A percentile compares a stretch with the other conserved stretches of the same genome.
phyloP scores from a whole-genome alignment of 2,888 invertebrate species.

The Ophion obscuratus region DNA sequence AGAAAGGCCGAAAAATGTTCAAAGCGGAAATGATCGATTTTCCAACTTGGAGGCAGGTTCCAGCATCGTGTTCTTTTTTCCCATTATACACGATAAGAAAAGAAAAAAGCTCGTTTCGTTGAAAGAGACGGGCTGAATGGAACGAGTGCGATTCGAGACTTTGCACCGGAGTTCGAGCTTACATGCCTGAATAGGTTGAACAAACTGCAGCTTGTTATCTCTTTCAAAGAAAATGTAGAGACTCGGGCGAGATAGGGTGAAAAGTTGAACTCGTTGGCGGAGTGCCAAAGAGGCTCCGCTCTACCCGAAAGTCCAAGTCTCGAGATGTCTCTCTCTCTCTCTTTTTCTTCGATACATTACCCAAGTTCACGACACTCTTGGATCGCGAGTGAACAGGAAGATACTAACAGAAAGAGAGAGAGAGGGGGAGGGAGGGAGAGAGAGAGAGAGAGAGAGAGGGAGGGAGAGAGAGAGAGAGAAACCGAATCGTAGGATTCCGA shows the following conservation, averaged over 20 bases:
- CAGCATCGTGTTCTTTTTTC: neutral
- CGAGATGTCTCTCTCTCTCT: conserved; percentile 24
- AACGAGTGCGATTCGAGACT: conserved; percentile 47
- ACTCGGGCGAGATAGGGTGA: conserved; percentile 49
- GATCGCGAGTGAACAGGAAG: conserved; percentile 43
- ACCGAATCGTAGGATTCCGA: conserved; percentile 15
- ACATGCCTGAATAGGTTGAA: conserved; percentile 59
- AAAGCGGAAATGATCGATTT: neutral
- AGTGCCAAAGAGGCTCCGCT: conserved; percentile 52
- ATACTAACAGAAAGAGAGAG: conserved; percentile 35
- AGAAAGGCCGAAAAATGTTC: neutral
- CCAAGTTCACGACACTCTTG: conserved; percentile 55
- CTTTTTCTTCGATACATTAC: conserved; percentile 63
- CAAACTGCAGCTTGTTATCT: conserved; percentile 68
- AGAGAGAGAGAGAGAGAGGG: conserved; percentile 18
- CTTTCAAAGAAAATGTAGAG: conserved; percentile 47
- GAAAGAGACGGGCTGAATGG: conserved; percentile 1
- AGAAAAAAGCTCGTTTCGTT: neutral
- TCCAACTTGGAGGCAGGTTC: neutral
- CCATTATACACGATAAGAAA: neutral
- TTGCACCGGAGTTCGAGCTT: conserved; percentile 53
- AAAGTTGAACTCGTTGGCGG: conserved; percentile 64
- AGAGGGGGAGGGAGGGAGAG: conserved; percentile 11
- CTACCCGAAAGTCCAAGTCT: conserved; percentile 36
- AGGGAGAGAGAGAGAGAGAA: neutral